These are phyloP conservation scores for Coreoperca whiteheadi DNA, from an alignment of 2,113 vertebrate genomes.

Conservation along the genomic window DNA sequence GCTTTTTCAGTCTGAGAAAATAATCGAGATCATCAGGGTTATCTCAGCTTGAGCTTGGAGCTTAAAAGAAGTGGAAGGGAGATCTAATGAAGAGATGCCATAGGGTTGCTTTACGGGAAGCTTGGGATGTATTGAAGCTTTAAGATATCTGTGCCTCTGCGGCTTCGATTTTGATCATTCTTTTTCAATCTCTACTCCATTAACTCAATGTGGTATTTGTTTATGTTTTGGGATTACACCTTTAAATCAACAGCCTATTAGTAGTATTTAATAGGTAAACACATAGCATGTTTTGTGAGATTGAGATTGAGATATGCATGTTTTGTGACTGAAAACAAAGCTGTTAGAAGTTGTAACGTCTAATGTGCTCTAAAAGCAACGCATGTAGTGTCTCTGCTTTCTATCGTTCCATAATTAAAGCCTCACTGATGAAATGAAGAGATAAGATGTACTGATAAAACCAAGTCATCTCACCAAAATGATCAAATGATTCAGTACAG, in stretches of 20 bases:
- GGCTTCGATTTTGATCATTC: background rate
- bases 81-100: too few relatives aligned
- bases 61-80: background rate
- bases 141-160: background rate
- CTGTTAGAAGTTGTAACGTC: background rate
- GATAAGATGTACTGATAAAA: background rate
- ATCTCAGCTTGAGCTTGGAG: too few relatives aligned
- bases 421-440: background rate
- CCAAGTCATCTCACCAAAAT: background rate
- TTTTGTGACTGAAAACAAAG: background rate
- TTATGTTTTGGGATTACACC: background rate
- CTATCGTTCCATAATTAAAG: too few relatives aligned
- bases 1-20: too few relatives aligned
- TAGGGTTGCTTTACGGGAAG: background rate
- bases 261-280: too few relatives aligned
- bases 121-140: background rate
- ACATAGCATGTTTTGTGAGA: too few relatives aligned
- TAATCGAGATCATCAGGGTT: too few relatives aligned
- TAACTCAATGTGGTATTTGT: background rate
- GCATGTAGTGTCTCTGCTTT: background rate
- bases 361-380: background rate
- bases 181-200: background rate
- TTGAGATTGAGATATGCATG: too few relatives aligned
- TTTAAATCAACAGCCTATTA: background rate
- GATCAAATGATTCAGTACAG: background rate